These are phyloP conservation scores for Xyrauchen texanus DNA, from an alignment of 2,113 vertebrate species.

Conservation along the genomic window DNA sequence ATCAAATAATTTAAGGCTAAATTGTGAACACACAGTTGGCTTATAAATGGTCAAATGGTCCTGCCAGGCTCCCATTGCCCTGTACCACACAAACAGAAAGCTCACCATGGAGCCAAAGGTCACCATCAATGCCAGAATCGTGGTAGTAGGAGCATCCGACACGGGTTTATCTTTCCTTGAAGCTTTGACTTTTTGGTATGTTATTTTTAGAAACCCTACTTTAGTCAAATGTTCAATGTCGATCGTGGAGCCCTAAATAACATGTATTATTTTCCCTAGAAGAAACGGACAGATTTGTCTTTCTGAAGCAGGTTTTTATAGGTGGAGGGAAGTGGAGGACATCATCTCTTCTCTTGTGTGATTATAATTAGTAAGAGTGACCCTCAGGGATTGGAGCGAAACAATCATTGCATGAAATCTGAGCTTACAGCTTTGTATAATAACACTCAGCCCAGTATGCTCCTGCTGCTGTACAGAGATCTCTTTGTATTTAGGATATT, in stretches of 20 bases:
- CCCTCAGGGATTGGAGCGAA: constrained; percentile 45
- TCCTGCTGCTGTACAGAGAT: neutral
- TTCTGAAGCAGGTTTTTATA: constrained; percentile 2
- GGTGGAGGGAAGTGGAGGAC: neutral
- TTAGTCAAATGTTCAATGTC: constrained; percentile 26
- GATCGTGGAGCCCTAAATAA: constrained; percentile 21
- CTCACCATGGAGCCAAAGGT: constrained; percentile 84
- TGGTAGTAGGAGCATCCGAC: constrained; percentile 91
- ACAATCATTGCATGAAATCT: constrained; percentile 53
- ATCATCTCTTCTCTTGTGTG: constrained; percentile 2
- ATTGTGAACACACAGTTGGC: too few species aligned
- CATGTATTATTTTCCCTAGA: constrained; percentile 29
- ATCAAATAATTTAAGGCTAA: too few species aligned
- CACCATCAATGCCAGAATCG: constrained; percentile 82
- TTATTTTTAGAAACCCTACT: neutral
- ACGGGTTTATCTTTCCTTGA: constrained; percentile 89
- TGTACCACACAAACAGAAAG: constrained; percentile 88
- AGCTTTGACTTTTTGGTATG: constrained; percentile 83
- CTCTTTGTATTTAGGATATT: too few species aligned
- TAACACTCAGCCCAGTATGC: constrained; percentile 35
- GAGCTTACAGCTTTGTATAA: constrained; percentile 43
- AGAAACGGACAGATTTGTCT: constrained; percentile 1
- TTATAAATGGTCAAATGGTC: too few species aligned
- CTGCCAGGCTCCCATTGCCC: constrained; percentile 77
- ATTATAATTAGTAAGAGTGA: constrained; percentile 55